A percentile compares a stretch with the other conserved stretches of the same genome.
Conservation (phyloP, 2,797 vertebrate genomes). For the Avahi laniger region DNA sequence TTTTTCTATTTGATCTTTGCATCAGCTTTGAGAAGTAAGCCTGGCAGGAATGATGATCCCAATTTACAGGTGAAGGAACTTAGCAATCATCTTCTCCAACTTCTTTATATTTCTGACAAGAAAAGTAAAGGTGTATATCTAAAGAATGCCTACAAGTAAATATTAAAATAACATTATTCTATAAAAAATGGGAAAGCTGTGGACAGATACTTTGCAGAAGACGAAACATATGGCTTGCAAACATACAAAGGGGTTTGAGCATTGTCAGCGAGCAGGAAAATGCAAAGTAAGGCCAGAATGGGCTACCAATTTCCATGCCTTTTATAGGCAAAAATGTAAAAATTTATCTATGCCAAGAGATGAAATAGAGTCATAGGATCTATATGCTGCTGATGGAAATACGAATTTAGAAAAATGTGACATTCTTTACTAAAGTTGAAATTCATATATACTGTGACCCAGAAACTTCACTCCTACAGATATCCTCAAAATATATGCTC, state of each 20-base stretch:
- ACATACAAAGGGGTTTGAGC: background rate
- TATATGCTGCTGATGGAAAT: background rate
- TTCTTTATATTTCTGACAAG: background rate
- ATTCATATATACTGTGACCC: conserved; percentile 38
- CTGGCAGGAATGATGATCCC: background rate
- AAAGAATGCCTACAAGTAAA: background rate
- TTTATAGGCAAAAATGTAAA: conserved; percentile 35
- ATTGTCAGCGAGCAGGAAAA: background rate
- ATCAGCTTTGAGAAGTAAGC: background rate
- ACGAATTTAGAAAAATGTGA: conserved; percentile 28
- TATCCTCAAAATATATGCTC: conserved; percentile 24
- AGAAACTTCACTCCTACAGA: conserved; percentile 18
- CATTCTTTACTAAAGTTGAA: conserved; percentile 30
- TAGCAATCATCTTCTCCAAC: background rate
- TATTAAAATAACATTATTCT: background rate
- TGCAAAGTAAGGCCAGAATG: conserved; percentile 23
- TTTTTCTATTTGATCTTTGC: background rate
- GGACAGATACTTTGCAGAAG: background rate
- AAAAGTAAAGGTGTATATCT: background rate
- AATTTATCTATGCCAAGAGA: background rate
- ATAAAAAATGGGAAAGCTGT: background rate
- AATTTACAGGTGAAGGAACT: background rate
- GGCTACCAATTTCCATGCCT: background rate
- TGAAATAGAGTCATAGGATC: background rate
- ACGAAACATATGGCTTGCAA: background rate